phyloP scores from a whole-genome alignment of 2,888 invertebrate species.

The Chrysolina oricalcia region DNA sequence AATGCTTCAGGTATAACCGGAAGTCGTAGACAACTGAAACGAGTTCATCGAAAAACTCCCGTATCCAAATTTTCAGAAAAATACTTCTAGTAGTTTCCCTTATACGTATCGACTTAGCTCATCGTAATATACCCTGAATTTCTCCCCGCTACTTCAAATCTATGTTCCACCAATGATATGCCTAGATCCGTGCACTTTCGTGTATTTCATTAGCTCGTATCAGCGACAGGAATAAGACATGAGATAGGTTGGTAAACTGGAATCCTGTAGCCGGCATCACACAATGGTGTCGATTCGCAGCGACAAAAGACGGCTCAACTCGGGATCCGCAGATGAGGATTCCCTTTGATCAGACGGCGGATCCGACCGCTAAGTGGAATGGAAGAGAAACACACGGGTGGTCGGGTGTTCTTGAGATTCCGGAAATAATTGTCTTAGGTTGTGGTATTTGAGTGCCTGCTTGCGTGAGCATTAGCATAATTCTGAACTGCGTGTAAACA shows the following conservation, averaged over 20 bases:
- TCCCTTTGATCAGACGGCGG: slow-evolving; percentile 38
- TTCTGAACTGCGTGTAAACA: slow-evolving; percentile 1
- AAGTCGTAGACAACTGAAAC: too few relatives aligned
- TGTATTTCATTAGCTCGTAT: slow-evolving; percentile 33
- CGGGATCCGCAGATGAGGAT: slow-evolving; percentile 27
- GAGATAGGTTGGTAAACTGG: slow-evolving; percentile 36
- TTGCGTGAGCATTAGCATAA: slow-evolving; percentile 9
- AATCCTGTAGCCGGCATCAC: slow-evolving; percentile 27
- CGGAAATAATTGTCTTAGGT: slow-evolving; percentile 25
- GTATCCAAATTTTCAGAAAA: too few relatives aligned
- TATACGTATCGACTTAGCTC: too few relatives aligned
- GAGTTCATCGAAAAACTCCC: too few relatives aligned
- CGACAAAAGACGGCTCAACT: slow-evolving; percentile 36
- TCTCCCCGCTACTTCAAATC: background rate
- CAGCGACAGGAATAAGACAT: slow-evolving; percentile 26
- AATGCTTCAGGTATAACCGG: too few relatives aligned
- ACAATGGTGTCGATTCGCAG: slow-evolving; percentile 32
- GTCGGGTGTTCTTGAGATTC: slow-evolving; percentile 25
- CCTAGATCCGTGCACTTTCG: background rate
- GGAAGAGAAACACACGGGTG: slow-evolving; percentile 33
- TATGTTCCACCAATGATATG: background rate
- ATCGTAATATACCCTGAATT: too few relatives aligned
- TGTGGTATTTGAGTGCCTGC: slow-evolving; percentile 21
- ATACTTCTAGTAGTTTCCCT: too few relatives aligned
- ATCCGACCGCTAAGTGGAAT: slow-evolving; percentile 37